A percentile compares a stretch with the other conserved stretches of the same genome.
phyloP scores from a whole-genome alignment of 2,888 invertebrate species.

The Alsophila aescularia region DNA sequence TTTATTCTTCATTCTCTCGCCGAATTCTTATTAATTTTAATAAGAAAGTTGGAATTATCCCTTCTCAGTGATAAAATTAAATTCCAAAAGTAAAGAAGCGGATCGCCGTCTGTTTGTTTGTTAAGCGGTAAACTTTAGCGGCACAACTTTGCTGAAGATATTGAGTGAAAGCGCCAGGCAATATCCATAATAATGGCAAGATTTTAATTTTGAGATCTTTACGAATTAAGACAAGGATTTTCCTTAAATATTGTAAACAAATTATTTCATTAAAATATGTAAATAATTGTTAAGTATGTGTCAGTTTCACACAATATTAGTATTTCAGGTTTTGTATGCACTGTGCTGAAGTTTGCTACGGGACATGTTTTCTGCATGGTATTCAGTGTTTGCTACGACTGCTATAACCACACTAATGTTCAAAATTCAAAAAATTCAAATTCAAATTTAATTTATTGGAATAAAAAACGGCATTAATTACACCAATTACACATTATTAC shows the following conservation, averaged over 20 bases:
- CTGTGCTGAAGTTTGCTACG: no score
- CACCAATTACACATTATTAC: no score
- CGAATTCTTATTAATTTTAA: conserved; percentile 48
- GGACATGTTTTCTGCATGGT: no score
- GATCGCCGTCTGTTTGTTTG: conserved; percentile 44
- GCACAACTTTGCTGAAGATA: conserved; percentile 15
- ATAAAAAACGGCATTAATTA: no score
- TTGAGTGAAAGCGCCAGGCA: conserved; percentile 13
- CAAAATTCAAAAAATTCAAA: no score
- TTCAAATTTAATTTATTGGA: no score
- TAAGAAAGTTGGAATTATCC: conserved; percentile 43
- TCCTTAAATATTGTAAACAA: conserved; percentile 2
- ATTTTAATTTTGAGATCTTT: conserved; percentile 10
- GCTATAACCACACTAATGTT: no score
- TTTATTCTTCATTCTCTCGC: conserved; percentile 39
- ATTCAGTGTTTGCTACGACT: no score
- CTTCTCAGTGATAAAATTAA: conserved; percentile 48
- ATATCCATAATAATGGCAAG: conserved; percentile 18
- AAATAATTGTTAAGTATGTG: no score
- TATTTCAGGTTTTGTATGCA: no score
- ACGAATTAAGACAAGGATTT: conserved; percentile 1
- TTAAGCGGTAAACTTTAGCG: conserved; percentile 40
- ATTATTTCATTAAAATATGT: no score
- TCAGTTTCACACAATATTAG: no score
- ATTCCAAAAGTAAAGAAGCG: conserved; percentile 34